A percentile compares a stretch with the other conserved stretches of the same genome.
These are phyloP conservation scores for Gallinago solitaria DNA, from an alignment of 2,797 vertebrate genomes.

Conservation along the genomic window DNA sequence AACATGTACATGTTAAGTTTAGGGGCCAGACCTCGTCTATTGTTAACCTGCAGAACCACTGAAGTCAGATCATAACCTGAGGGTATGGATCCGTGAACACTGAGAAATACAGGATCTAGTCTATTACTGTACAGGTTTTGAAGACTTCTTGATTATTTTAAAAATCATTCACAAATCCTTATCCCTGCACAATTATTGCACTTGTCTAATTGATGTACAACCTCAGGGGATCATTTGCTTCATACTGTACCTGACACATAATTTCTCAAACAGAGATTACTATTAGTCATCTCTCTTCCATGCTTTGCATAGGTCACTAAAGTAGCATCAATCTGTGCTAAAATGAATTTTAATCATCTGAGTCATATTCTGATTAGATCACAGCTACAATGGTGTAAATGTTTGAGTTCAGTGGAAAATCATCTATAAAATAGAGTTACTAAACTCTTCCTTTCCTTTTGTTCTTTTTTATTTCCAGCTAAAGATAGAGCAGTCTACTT, in stretches of 20 bases:
- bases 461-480: neutral
- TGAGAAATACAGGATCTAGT: neutral
- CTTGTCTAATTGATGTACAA: conserved; percentile 7
- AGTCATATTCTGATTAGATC: neutral
- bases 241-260: neutral
- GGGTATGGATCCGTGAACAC: neutral
- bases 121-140: neutral
- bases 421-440: neutral
- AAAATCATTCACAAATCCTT: conserved; percentile 2
- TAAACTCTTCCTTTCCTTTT: neutral
- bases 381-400: neutral
- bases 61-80: neutral
- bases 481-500: neutral
- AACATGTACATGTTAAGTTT: neutral
- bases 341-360: conserved; percentile 18
- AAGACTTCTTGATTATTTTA: neutral
- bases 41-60: neutral
- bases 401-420: neutral
- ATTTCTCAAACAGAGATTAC: conserved; percentile 30
- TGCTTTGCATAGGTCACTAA: neutral
- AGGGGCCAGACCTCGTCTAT: neutral
- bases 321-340: neutral
- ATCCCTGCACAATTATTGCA: neutral
- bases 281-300: neutral
- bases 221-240: conserved; percentile 18